Percentiles rank a stretch among this genome's conserved stretches.
Conservation (phyloP, 2,113 vertebrate genomes). For the Entosphenus tridentatus region DNA sequence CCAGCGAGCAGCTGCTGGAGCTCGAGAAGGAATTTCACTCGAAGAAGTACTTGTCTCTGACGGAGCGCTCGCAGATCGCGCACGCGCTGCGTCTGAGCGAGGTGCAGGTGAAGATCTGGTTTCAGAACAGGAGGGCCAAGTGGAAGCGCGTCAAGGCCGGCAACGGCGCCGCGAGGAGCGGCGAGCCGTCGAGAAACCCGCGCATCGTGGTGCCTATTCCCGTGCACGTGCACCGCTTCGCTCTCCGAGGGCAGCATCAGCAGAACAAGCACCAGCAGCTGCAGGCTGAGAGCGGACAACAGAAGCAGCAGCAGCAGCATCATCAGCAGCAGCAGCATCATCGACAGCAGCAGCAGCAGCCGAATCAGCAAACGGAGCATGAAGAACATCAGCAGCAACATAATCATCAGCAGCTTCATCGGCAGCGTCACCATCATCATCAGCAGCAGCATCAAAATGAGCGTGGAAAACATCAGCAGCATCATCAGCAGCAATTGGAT, state of each 20-base stretch:
- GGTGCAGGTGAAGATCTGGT: slow-evolving; percentile 99
- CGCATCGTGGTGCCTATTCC: slow-evolving; percentile 96
- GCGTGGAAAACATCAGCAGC: too few relatives aligned
- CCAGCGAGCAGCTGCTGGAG: slow-evolving; percentile 91
- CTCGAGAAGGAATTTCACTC: slow-evolving; percentile 97
- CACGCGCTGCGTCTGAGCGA: slow-evolving; percentile 93
- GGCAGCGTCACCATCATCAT: too few relatives aligned
- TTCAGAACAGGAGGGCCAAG: slow-evolving; percentile 92
- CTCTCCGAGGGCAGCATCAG: slow-evolving; percentile 91
- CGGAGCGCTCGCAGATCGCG: slow-evolving; percentile 91
- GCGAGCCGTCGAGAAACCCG: slow-evolving; percentile 77
- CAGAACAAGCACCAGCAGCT: slow-evolving; percentile 18
- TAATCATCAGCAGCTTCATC: too few relatives aligned
- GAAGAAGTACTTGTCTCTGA: slow-evolving; percentile 93
- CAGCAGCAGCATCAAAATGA: too few relatives aligned
- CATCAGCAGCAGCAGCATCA: too few relatives aligned
- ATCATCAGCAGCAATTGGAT: too few relatives aligned
- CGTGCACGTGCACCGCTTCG: slow-evolving; percentile 91
- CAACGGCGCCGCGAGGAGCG: slow-evolving; percentile 87
- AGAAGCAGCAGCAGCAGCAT: too few relatives aligned
- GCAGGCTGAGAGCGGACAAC: too few relatives aligned
- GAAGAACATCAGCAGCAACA: too few relatives aligned
- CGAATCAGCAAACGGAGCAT: too few relatives aligned
- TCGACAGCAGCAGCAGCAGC: too few relatives aligned
- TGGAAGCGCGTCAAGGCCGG: slow-evolving; percentile 98